Evolutionary conservation across 1,140 invertebrate species (phyloP).

Genomic region (Halictus rubicundus): DNA sequence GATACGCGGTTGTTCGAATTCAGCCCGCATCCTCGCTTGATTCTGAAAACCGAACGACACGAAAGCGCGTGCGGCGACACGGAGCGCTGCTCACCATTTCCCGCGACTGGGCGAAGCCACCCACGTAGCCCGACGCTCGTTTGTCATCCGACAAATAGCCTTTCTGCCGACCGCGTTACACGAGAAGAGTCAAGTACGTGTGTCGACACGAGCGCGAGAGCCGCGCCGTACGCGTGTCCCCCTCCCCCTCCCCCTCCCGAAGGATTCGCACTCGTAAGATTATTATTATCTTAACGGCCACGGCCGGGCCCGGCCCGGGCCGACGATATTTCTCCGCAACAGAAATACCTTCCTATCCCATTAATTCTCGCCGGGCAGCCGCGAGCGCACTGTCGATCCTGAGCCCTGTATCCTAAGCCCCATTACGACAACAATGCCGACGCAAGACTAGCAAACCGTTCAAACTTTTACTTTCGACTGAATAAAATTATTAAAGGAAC

Average conservation of each 20-base stretch:
- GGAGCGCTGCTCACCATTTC: conserved; percentile 79
- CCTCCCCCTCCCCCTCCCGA: conserved; percentile 25
- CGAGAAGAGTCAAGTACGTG: conserved; percentile 61
- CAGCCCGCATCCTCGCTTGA: conserved; percentile 61
- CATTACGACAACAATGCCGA: not conserved
- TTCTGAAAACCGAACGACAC: conserved; percentile 73
- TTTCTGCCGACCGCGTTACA: conserved; percentile 55
- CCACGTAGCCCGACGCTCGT: conserved; percentile 79
- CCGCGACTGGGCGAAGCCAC: conserved; percentile 77
- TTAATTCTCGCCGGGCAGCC: conserved; percentile 8
- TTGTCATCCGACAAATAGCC: conserved; percentile 81
- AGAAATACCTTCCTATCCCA: conserved; percentile 39
- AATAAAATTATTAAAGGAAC: too few species aligned
- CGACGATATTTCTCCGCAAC: conserved; percentile 34
- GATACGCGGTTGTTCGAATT: conserved; percentile 43
- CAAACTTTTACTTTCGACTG: too few species aligned
- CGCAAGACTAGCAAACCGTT: not conserved
- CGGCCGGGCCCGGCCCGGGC: conserved; percentile 5
- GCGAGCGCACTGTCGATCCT: not conserved
- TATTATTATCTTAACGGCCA: conserved; percentile 66
- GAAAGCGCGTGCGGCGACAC: conserved; percentile 76
- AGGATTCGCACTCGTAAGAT: conserved; percentile 52
- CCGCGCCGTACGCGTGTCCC: conserved; percentile 42
- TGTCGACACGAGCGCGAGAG: conserved; percentile 49
- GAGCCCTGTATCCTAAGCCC: too few species aligned